phyloP scores from a whole-genome alignment of 2,113 vertebrate species.

The Alexandromys fortis region DNA sequence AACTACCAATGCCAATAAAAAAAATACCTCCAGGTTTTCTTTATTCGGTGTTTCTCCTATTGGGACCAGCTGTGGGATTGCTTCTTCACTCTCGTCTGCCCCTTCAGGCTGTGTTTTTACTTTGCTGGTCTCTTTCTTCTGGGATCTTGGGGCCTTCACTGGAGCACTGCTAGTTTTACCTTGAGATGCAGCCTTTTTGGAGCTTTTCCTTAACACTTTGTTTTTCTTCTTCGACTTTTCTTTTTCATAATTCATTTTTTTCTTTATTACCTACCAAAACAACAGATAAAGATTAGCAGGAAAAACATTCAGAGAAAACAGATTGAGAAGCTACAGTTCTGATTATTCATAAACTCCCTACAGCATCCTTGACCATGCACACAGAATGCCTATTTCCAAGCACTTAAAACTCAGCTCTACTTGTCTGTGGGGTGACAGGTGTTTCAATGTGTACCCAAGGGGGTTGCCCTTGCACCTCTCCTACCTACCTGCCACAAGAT shows the following conservation, averaged over 20 bases:
- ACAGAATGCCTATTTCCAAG: background rate
- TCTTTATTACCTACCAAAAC: slow-evolving; percentile 49
- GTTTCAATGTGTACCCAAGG: background rate
- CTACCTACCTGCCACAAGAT: background rate
- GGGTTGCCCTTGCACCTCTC: no score
- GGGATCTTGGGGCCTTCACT: background rate
- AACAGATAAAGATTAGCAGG: background rate
- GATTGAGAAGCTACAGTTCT: background rate
- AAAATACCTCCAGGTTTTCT: slow-evolving; percentile 49
- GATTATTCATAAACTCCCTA: no score
- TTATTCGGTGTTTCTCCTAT: background rate
- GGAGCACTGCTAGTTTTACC: accelerated
- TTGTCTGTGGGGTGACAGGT: background rate
- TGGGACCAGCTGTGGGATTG: slow-evolving; percentile 71
- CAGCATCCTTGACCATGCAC: no score
- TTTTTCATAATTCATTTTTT: slow-evolving; percentile 1
- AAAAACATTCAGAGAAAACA: background rate
- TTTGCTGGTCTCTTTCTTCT: background rate
- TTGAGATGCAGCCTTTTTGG: background rate
- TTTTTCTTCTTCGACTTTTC: slow-evolving; percentile 46
- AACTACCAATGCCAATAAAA: background rate
- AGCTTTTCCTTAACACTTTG: background rate
- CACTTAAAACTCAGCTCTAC: background rate
- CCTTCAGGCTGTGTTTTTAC: background rate
- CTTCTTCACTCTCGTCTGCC: background rate